Evolutionary conservation across 64 coral and sea anemone genomes (phyloP).

Genomic region (Platygyra sinensis): DNA sequence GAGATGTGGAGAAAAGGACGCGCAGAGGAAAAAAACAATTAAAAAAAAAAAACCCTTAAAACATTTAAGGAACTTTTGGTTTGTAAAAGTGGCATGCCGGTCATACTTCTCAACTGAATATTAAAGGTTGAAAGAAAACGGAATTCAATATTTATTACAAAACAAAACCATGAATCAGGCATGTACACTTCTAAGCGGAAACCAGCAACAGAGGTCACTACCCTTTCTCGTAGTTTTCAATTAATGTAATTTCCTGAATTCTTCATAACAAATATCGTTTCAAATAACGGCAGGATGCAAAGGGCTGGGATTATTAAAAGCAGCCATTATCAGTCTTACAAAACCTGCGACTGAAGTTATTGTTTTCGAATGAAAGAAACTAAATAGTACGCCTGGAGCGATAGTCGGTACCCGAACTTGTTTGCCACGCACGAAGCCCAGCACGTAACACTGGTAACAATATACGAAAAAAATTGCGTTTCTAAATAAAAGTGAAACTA

Average conservation of each 20-base stretch:
- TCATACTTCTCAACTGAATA: neutral
- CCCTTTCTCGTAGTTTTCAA: conserved; percentile 17
- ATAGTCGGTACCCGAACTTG: neutral
- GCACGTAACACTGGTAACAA: neutral
- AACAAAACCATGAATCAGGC: neutral
- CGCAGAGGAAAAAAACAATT: too few species aligned
- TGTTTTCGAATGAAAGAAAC: neutral
- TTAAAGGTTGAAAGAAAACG: neutral
- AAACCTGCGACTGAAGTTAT: conserved; percentile 4
- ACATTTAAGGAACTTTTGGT: too few species aligned
- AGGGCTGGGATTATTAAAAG: conserved; percentile 33
- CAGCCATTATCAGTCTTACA: conserved; percentile 36
- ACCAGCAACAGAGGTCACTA: neutral
- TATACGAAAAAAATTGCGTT: neutral
- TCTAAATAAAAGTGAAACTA: neutral
- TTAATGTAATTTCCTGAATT: conserved; percentile 47
- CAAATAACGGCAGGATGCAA: conserved; percentile 25
- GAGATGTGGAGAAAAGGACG: too few species aligned
- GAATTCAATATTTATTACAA: neutral
- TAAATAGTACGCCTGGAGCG: conserved; percentile 3
- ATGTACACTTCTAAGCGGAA: neutral
- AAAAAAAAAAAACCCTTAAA: too few species aligned
- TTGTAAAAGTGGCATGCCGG: too few species aligned
- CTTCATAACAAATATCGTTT: conserved; percentile 42
- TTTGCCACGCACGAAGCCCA: neutral